Base-by-base conservation (phyloP, 2,888 invertebrate species). In the Calameuta idolon region DNA sequence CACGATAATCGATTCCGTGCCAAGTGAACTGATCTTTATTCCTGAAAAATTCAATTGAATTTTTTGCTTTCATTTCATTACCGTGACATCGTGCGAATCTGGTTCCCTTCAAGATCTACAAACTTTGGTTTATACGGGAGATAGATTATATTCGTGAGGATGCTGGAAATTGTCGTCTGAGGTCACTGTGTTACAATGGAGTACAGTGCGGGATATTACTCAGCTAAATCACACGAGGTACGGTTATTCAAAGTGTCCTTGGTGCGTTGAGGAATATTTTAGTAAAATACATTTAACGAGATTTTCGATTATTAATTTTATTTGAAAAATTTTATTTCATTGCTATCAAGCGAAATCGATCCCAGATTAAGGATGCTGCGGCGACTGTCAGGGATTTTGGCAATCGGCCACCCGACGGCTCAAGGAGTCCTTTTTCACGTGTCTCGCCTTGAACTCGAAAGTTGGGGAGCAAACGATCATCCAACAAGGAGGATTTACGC, bases 401-500 rank as follows among this genome's bases (percentile, higher is more conserved):
- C 23, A 23, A 23, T 9, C 5, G 55, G 23, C 9, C 55, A 55
- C 55, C 23, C 15, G 23, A 55, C 55, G 3, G 33, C 23, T 23
- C 2, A 55, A 55, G 4, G 40, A 55, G 23, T 55, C 55, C 23
- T 55, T 23, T 9, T 55, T 55, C 9, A 15, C 15, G 55, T 23
- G 55, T 55, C 55, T 69, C 68, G 55, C 35, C 77, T 69, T 35
- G 77, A 55, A 75, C 34, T 40, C 55, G 34, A 71, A 74, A 79
- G 78, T 55, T 80, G 71, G 75, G 40, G 75, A 31, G 76, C 37
- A 30, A 30, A 69, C 30, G 81, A 79, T 81, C 82, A 75, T 84
- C 81, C 77, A 76, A 37, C 75, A 76, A 74, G 69, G 83, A 80
- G 86, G 86, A 85, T 83, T 78, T 80, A 83, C 82, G 85, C 76